A percentile compares a stretch with the other conserved stretches of the same genome.
Evolutionary conservation across 2,797 vertebrate species (phyloP).

Genomic region (Poeciliopsis paucimaculata): DNA sequence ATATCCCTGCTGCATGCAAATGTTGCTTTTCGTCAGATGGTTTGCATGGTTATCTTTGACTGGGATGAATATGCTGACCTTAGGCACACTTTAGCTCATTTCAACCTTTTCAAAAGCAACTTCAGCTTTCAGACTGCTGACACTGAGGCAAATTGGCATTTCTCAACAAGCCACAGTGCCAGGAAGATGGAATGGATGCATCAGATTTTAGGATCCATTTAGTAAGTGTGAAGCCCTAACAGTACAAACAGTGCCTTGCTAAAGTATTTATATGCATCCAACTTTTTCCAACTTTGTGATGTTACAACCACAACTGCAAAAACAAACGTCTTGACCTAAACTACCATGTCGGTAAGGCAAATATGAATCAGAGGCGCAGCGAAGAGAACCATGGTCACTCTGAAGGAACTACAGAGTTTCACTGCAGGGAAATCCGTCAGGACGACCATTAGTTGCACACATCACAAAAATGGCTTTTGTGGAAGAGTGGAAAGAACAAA

Average conservation of each 20-base stretch:
- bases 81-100: conserved; percentile 19
- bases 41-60: conserved; percentile 37
- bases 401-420: neutral
- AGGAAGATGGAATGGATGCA: neutral
- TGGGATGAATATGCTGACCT: conserved; percentile 30
- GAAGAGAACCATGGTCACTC: neutral
- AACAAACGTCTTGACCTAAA: neutral
- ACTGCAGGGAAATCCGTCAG: neutral
- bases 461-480: neutral
- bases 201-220: neutral
- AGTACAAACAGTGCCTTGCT: neutral
- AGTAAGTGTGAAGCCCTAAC: neutral
- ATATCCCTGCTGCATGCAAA: conserved; percentile 34
- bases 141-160: conserved; percentile 17
- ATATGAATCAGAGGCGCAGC: neutral
- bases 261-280: neutral
- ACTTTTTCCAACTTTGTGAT: neutral
- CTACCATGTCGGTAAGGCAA: neutral
- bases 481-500: neutral
- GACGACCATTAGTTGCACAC: neutral
- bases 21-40: conserved; percentile 28
- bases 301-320: neutral
- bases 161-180: conserved; percentile 18
- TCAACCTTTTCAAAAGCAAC: conserved; percentile 27
- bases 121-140: conserved; percentile 13